phyloP scores from a whole-genome alignment of 2,113 vertebrate genomes.

The Onychostruthus taczanowskii region DNA sequence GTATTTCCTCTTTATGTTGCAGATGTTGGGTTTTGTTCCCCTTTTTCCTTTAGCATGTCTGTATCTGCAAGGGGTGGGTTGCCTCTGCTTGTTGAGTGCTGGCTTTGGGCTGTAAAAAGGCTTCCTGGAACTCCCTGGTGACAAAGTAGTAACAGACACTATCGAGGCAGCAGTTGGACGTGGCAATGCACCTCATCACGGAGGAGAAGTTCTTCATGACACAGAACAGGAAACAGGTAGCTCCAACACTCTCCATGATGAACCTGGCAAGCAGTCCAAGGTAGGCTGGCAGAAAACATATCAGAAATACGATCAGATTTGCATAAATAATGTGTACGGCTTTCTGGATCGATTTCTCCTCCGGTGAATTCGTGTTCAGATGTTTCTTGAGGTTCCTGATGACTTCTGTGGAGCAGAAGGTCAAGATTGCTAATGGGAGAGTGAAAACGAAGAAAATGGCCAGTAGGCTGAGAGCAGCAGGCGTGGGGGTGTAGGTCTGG shows the following conservation, averaged over 20 bases:
- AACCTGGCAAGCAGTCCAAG: constrained; percentile 7
- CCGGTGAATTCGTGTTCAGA: not conserved
- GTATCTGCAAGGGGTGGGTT: not conserved
- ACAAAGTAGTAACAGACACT: constrained; percentile 76
- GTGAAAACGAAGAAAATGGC: constrained; percentile 39
- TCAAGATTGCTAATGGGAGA: constrained; percentile 57
- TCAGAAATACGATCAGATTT: constrained; percentile 70
- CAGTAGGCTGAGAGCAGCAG: not conserved
- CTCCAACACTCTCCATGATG: accelerated
- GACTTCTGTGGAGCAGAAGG: constrained; percentile 68
- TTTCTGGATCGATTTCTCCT: constrained; percentile 24
- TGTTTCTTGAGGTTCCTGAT: constrained; percentile 52
- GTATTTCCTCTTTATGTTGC: not conserved
- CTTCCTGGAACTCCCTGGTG: constrained; percentile 69
- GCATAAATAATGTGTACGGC: constrained; percentile 64
- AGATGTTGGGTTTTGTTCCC: not conserved
- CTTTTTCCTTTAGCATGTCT: not conserved
- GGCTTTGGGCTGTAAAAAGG: not conserved
- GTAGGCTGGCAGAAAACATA: constrained; percentile 74
- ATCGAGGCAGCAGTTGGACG: constrained; percentile 75
- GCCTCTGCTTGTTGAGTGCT: not conserved
- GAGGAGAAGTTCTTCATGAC: not conserved
- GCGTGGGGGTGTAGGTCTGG: not conserved
- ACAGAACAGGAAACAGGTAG: not conserved
- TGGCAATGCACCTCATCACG: not conserved